Evolutionary conservation across 2,888 invertebrate species (phyloP), one percentile per base, ranked within the genome.

Genomic region (Chymomyza fuscimana): DNA sequence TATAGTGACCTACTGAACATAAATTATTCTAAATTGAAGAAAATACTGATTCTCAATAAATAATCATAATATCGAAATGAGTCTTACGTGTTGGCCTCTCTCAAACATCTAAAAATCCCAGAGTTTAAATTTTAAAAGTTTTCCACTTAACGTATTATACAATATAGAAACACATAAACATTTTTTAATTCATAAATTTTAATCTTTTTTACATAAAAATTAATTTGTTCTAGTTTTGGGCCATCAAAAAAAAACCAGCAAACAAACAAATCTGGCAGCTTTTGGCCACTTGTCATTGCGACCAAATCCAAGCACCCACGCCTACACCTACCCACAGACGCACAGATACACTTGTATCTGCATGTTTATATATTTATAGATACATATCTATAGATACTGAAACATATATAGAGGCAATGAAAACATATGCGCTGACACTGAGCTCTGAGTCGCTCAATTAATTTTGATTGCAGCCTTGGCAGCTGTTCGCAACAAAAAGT

Each of bases 381-480:
- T n/a, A 50, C 5, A 36, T 50, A 46, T 0, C 29, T 60, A 60
- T 25, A 59, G 19, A 25, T 59, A 59, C 29, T 25, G 12, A 40
- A 36, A n/a, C 22, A 16, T 36, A 54, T 54, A 54, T 54, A 56
- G 16, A 16, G 10, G 46, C 62, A 36, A 36, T 61, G 61, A 40
- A 54, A 51, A 62, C 52, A 67, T 19, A 67, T 40, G 19, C 46
- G 59, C 61, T 69, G 84, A 69, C 84, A 84, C 76, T 74, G 78
- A 77, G 72, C 76, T 67, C 69, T 56, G 87, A 80, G 82, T 73
- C 73, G 79, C 78, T 77, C 80, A 88, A 88, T 86, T 88, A 86
- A 86, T 86, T 88, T 79, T 75, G 82, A 84, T 79, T 86, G 85
- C 85, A 84, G 74, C 86, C 86, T 86, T 86, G 86, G 82, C 82